Evolutionary conservation across 2,888 invertebrate genomes (phyloP), one percentile per base, ranked within the genome.

Genomic region (Palloptera scutellata): DNA sequence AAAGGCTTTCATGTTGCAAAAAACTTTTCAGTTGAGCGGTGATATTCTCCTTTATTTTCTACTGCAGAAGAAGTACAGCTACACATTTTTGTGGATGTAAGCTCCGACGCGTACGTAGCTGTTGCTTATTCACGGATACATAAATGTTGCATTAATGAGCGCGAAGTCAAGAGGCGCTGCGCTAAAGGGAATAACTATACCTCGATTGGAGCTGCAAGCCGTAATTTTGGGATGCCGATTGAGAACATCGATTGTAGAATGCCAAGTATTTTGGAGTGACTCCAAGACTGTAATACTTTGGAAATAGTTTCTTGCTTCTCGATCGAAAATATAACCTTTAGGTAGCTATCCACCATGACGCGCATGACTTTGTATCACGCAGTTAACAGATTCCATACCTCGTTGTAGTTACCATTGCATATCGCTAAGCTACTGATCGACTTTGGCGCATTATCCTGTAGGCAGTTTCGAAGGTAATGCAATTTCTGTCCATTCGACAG

Each of bases 401-500:
- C 61, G 13, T 9, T 19, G 53, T 61, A 61, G 48, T 66, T 61
- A 1, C 40, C 41, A 12, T 61, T 41, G 12, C 53, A 40, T 9
- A 62, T 48, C 13, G 55, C 42, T 15, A 67, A 59, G 13, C 48
- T 59, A 30, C 63, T 67, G 1, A 63, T 52, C 9, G 59, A 12
- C 1, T 20, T 15, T 10, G 58, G 42, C 1, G 60, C 57, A 15
- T 66, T 52, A 6, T 42, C 43, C 3, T 57, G 62, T 30, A 67
- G 17, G 9, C 62, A 63, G n/a, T 19, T 53, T 6, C 67, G 45
- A 13, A 63, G 40, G 43, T 66, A 66, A 17, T 66, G 57, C 6
- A 53, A 48, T 17, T 58, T 57, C 11, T 64, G 79, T 82, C 81
- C 78, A 80, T 82, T 73, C 81, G 80, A 45, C 2, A 30, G 30